Evolutionary conservation across 2,113 vertebrate species (phyloP).

Genomic region (Chroicocephalus ridibundus): DNA sequence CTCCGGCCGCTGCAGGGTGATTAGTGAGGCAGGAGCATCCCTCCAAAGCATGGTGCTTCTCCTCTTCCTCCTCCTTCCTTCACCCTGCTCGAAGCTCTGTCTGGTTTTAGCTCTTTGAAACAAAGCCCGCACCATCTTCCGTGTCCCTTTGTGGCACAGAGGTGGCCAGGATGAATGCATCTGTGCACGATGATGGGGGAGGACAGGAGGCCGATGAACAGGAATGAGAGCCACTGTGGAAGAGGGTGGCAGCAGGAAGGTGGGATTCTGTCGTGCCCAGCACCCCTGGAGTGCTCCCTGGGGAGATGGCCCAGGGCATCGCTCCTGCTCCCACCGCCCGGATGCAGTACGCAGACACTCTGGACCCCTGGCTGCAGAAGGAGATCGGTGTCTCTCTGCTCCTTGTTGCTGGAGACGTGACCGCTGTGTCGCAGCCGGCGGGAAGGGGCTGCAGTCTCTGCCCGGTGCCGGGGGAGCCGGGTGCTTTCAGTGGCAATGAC

Average conservation of each 20-base stretch:
- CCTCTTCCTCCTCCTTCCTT: not conserved
- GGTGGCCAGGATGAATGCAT: not conserved
- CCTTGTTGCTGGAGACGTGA: not conserved
- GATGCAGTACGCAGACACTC: fast-evolving
- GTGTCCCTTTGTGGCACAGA: fast-evolving
- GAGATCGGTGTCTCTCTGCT: not conserved
- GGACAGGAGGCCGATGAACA: not conserved
- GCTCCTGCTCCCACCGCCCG: fast-evolving
- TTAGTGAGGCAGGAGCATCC: fast-evolving
- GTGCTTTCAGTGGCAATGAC: not conserved
- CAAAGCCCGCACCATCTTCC: not conserved
- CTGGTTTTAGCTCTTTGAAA: not conserved
- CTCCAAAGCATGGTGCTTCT: fast-evolving
- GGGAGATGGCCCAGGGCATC: not conserved
- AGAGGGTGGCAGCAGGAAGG: not conserved
- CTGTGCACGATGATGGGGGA: fast-evolving
- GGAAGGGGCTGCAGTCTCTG: not conserved
- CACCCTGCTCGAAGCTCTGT: not conserved
- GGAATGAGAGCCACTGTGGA: not conserved
- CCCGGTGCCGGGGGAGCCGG: fast-evolving
- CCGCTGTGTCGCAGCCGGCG: fast-evolving
- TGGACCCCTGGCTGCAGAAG: not conserved
- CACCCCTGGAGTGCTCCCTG: not conserved
- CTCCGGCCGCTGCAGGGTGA: fast-evolving
- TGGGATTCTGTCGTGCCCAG: too few relatives aligned